Evolutionary conservation across 2,797 vertebrate species (phyloP).

Genomic region (Percopsis omiscomaycus): DNA sequence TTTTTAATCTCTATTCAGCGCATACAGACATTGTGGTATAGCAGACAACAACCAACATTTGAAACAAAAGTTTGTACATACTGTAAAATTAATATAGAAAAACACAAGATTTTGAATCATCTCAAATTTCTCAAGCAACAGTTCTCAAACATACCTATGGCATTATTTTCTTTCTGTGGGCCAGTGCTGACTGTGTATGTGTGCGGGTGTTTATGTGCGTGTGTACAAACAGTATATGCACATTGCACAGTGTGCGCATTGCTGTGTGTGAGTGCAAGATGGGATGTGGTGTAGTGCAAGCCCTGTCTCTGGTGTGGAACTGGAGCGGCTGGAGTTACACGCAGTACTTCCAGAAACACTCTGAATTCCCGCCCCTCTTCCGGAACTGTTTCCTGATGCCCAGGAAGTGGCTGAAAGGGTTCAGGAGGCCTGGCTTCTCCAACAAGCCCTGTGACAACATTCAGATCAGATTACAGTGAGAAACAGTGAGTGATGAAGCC

Average conservation of each 20-base stretch:
- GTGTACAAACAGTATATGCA: slow-evolving; percentile 7
- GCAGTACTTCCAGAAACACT: slow-evolving; percentile 84
- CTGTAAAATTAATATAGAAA: slow-evolving; percentile 28
- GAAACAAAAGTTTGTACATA: slow-evolving; percentile 23
- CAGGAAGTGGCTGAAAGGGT: slow-evolving; percentile 62
- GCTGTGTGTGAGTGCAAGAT: slow-evolving; percentile 26
- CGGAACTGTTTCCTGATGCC: slow-evolving; percentile 73
- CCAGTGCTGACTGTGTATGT: slow-evolving; percentile 9
- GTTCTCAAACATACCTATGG: slow-evolving; percentile 31
- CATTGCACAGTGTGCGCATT: slow-evolving; percentile 25
- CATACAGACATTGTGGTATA: slow-evolving; percentile 28
- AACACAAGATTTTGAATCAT: slow-evolving; percentile 29
- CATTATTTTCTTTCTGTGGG: slow-evolving; percentile 23
- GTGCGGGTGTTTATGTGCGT: slow-evolving; percentile 5
- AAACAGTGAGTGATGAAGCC: background rate
- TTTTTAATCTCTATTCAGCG: slow-evolving; percentile 60
- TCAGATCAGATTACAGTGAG: slow-evolving; percentile 2
- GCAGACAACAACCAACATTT: slow-evolving; percentile 14
- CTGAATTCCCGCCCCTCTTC: slow-evolving; percentile 73
- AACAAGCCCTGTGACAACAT: slow-evolving; percentile 64
- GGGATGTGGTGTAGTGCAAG: slow-evolving; percentile 37
- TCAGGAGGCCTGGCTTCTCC: slow-evolving; percentile 71
- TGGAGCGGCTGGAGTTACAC: slow-evolving; percentile 57
- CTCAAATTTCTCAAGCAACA: slow-evolving; percentile 23
- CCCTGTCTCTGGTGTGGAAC: slow-evolving; percentile 33